A percentile compares a stretch with the other conserved stretches of the same genome.
phyloP scores from a whole-genome alignment of 2,113 vertebrate genomes.

The Isurus oxyrinchus region DNA sequence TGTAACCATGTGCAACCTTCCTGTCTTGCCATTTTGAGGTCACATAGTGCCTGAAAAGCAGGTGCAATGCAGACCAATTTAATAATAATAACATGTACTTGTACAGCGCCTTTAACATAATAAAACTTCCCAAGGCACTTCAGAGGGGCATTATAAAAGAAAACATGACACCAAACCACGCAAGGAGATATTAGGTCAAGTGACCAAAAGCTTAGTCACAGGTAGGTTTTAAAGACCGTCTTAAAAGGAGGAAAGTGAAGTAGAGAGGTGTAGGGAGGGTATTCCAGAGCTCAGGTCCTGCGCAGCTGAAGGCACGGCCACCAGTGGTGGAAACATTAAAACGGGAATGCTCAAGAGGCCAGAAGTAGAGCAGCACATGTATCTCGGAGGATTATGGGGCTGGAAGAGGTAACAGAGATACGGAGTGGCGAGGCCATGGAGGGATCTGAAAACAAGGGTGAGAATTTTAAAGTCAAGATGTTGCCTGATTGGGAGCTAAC shows the following conservation, averaged over 20 bases:
- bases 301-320: background rate
- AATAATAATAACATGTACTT: too few species aligned
- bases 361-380: background rate
- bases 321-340: background rate
- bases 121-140: too few species aligned
- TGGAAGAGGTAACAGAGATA: background rate
- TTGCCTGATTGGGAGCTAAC: background rate
- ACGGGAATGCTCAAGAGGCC: background rate
- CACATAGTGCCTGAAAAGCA: background rate
- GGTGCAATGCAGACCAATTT: background rate
- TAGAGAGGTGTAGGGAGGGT: too few species aligned
- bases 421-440: too few species aligned
- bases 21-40: background rate
- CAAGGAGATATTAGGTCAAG: too few species aligned
- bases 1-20: background rate
- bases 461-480: background rate
- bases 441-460: background rate
- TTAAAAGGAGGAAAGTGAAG: too few species aligned
- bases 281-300: background rate
- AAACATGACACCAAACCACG: too few species aligned
- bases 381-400: background rate
- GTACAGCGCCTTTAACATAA: too few species aligned
- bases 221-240: too few species aligned
- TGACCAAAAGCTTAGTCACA: too few species aligned
- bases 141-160: too few species aligned